A percentile compares a stretch with the other conserved stretches of the same genome.
phyloP scores from a whole-genome alignment of 2,888 invertebrate genomes.

The Rhamphomyia laevipes region DNA sequence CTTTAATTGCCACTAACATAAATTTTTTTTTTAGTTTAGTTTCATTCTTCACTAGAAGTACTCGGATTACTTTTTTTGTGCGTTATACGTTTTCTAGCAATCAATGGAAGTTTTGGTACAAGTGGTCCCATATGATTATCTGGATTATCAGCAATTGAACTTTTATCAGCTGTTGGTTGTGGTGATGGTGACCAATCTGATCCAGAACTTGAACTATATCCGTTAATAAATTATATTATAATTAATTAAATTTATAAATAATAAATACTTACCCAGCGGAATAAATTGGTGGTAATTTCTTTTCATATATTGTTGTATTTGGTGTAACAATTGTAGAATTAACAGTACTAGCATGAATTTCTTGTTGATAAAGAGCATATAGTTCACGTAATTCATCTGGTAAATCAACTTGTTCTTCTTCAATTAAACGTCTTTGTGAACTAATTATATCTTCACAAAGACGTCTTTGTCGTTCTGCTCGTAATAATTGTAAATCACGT shows the following conservation, averaged over 20 bases:
- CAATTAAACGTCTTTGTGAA: constrained; percentile 71
- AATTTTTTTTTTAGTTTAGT: too few species aligned
- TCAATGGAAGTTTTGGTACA: constrained; percentile 13
- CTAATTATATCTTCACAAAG: constrained; percentile 88
- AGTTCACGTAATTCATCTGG: constrained; percentile 67
- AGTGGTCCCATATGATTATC: constrained; percentile 16
- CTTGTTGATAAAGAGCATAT: constrained; percentile 73
- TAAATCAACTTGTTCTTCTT: constrained; percentile 59
- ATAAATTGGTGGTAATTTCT: constrained; percentile 36
- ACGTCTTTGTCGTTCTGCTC: constrained; percentile 72
- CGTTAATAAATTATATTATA: background rate
- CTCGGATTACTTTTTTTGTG: constrained; percentile 37
- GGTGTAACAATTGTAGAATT: constrained; percentile 41
- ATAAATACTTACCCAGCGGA: constrained; percentile 30
- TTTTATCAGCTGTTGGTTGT: constrained; percentile 6
- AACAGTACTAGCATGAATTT: constrained; percentile 67
- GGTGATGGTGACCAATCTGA: constrained; percentile 38
- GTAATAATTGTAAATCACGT: constrained; percentile 68
- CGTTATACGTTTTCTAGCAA: constrained; percentile 5
- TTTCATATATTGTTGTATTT: constrained; percentile 27
- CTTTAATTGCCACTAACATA: background rate
- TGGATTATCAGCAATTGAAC: constrained; percentile 10
- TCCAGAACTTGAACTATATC: constrained; percentile 32
- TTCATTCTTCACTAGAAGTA: constrained; percentile 13
- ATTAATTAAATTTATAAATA: background rate